Evolutionary conservation across 2,888 invertebrate genomes (phyloP), one percentile per base, ranked within the genome.

Genomic region (Phyto melanocephala): DNA sequence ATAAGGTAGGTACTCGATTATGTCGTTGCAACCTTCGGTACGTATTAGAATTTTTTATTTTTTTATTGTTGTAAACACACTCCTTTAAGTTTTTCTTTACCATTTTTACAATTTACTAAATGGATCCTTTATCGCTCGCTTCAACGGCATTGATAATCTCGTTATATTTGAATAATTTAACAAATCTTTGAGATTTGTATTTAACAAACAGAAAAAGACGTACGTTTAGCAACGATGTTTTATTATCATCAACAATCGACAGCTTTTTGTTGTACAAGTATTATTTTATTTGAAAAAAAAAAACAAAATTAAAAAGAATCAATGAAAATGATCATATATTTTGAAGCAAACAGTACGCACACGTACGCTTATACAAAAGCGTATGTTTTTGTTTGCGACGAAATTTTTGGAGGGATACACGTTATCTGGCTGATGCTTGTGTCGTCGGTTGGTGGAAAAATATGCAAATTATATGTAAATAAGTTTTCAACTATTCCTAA

Each of bases 391-490:
- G 40, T 13, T 22, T 45, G 10, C 10, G 45, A 24, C 42, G 24
- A 47, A 56, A 28, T 72, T n/a, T 74, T 80, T 72, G 60, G 72
- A 65, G 72, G 65, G 52, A 75, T 72, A 28, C 28, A 28, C 28
- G 6, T 6, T 28, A 3, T 45, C 67, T 65, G 65, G 15, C 20
- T 63, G 52, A 22, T 81, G 40, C 54, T 62, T 52, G 35, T 45
- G 11, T 67, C 24, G 37, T 67, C n/a, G n/a, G n/a, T 54, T 74
- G 35, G 35, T 70, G 74, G 50, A 70, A 85, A 88, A 89, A 89
- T 88, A 89, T 89, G 89, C 90, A 89, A 89, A 89, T 89, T 88
- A 87, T 88, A 89, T 89, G 89, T 89, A 89, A 89, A 89, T 89
- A 87, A 89, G 88, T 81, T 84, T 85, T 86, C 86, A 88, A 88